These are phyloP conservation scores for Crocodylus rhombifer DNA, from an alignment of 2,797 vertebrate species.

Conservation along the genomic window DNA sequence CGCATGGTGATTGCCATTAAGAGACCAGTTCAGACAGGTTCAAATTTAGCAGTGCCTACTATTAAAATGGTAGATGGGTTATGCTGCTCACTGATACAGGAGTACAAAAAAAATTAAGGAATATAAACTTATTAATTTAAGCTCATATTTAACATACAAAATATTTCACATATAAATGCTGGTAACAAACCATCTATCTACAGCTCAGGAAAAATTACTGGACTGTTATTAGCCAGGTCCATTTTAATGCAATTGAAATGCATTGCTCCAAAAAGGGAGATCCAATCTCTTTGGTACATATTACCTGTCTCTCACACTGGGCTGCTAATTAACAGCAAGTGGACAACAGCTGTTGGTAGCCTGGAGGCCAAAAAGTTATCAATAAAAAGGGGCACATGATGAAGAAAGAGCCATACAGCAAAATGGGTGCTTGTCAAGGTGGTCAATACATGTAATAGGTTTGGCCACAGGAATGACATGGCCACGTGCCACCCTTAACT, in stretches of 20 bases:
- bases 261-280: background rate
- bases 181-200: constrained; percentile 19
- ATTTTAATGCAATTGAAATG: constrained; percentile 61
- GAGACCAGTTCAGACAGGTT: background rate
- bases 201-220: constrained; percentile 19
- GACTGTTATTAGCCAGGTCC: background rate
- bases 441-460: background rate
- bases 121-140: background rate
- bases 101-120: background rate
- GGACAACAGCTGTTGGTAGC: constrained; percentile 57
- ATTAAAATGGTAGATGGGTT: constrained; percentile 18
- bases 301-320: constrained; percentile 47
- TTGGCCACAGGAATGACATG: accelerated
- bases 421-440: background rate
- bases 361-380: constrained; percentile 45
- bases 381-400: background rate
- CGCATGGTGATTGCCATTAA: constrained; percentile 9
- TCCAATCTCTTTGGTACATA: constrained; percentile 16
- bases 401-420: background rate
- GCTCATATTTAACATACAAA: background rate
- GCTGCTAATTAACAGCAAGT: constrained; percentile 70
- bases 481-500: accelerated
- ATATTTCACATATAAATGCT: background rate
- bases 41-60: constrained; percentile 38
- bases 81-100: constrained; percentile 24